phyloP scores from a whole-genome alignment of 2,797 vertebrate species.

The Pseudocheirus occidentalis region DNA sequence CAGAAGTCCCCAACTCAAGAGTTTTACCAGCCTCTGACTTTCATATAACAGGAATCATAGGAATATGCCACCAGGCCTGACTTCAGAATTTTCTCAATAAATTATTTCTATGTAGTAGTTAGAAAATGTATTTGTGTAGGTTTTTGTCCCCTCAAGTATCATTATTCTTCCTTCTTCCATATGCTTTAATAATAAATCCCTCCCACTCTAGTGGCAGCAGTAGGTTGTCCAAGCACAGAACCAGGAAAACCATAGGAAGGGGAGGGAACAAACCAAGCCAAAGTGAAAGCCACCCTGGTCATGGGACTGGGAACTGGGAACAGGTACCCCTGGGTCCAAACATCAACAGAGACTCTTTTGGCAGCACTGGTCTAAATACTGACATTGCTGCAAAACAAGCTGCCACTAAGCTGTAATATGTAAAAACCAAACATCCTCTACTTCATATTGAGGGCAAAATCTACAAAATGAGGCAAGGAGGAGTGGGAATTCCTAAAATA shows the following conservation, averaged over 20 bases:
- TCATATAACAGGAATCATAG: not conserved
- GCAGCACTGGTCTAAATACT: not conserved
- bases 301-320: not conserved
- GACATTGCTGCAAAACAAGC: not conserved
- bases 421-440: not conserved
- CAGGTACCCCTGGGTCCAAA: not conserved
- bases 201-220: not conserved
- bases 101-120: not conserved
- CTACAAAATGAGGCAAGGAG: not conserved
- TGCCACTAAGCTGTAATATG: not conserved
- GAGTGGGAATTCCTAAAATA: slow-evolving; percentile 93
- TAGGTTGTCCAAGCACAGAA: not conserved
- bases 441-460: not conserved
- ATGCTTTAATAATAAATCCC: not conserved
- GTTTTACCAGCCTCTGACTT: not conserved
- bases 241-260: not conserved
- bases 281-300: not conserved
- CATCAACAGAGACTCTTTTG: not conserved
- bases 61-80: not conserved
- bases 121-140: not conserved
- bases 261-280: not conserved
- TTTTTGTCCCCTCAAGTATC: not conserved
- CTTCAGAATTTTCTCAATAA: not conserved
- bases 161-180: no score
- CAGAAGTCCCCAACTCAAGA: not conserved